Evolutionary conservation across 2,797 vertebrate genomes (phyloP).

Genomic region (Brotula barbata): DNA sequence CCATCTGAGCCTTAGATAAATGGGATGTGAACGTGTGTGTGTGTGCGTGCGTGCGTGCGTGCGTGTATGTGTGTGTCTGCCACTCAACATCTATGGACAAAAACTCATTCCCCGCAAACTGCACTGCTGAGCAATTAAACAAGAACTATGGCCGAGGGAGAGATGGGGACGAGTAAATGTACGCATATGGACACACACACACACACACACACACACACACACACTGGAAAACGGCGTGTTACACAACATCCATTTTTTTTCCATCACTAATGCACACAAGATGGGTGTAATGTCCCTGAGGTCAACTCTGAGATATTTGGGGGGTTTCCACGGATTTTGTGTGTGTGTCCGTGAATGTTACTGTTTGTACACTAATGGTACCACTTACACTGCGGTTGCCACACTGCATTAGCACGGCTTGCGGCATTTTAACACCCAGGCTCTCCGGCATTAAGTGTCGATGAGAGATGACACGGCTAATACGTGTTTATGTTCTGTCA

Average conservation of each 20-base stretch:
- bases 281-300: neutral
- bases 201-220: conserved; percentile 6
- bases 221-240: neutral
- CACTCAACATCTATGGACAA: neutral
- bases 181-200: neutral
- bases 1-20: conserved; percentile 35
- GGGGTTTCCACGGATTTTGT: neutral
- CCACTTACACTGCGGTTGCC: conserved; percentile 27
- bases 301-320: neutral
- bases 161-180: conserved; percentile 40
- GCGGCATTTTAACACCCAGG: conserved; percentile 64
- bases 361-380: conserved; percentile 4
- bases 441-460: conserved; percentile 52
- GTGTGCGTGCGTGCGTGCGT: conserved; percentile 6
- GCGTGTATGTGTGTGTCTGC: neutral
- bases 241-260: conserved; percentile 10
- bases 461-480: conserved; percentile 66
- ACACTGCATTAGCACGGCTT: conserved; percentile 54
- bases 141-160: conserved; percentile 20
- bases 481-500: conserved; percentile 69
- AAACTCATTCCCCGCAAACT: conserved; percentile 25
- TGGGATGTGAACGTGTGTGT: conserved; percentile 9
- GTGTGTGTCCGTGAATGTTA: conserved; percentile 10
- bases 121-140: conserved; percentile 35
- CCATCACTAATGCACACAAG: conserved; percentile 7